Base-by-base conservation (phyloP, 2,797 vertebrate species). In the Trachops cirrhosus region DNA sequence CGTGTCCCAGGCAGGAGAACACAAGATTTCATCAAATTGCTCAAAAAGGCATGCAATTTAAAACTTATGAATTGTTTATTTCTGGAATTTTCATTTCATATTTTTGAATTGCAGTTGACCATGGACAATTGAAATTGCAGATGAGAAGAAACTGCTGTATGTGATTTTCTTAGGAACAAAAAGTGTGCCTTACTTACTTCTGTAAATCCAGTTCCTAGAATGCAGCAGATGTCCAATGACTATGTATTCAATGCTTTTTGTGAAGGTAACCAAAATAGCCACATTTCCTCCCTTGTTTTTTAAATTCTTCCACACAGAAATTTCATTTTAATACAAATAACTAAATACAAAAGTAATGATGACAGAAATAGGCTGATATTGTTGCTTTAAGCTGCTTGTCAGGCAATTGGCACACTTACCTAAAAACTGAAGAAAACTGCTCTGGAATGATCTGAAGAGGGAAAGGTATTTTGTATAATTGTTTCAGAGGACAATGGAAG, bases 281-380 rank as follows among this genome's bases (percentile, higher is more conserved):
- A 59, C 24, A 85, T 92, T 85, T 67, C 32, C 18, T 64, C 1
- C 15, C 6, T 46, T 91, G 39, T 41, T 46, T 71, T n/a, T 50
- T n/a, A 52, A 32, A 75, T 32, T 74, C 24, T 50, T 80, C 26
- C 37, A 85, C 29, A 34, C 6, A 62, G 24, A 87, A 54, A 21
- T 26, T 90, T 91, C 84, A 83, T 75, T 86, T 46, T 79, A 50
- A 71, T 77, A 19, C 39, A 77, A 91, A 93, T 48, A 84, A 83
- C 11, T 39, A 83, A 86, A 89, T 41, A 22, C 77, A 95, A n/a
- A 44, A 50, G 75, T 82, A 87, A 59, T 44, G 71, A 79, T 86
- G 32, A 88, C n/a, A 77, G 32, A 92, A 64, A 70, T 75, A 79
- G 6, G 34, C 4, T 83, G 41, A 67, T 74, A 70, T n/a, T 67